Base-by-base conservation (phyloP, 2,113 vertebrate species). In the Puma concolor region DNA sequence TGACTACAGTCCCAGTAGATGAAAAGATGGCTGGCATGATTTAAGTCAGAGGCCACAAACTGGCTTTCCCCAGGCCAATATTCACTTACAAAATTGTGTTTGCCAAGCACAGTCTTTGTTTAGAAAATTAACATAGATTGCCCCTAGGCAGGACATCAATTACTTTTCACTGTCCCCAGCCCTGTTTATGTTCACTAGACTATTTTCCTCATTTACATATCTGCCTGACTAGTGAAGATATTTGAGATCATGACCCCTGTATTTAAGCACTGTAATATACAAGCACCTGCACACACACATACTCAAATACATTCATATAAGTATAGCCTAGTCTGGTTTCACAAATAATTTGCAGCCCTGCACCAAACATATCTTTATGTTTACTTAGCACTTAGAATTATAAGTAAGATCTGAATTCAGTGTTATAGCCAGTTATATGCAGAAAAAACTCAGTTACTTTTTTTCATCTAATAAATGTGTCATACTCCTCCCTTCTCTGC, bases 321-420 rank as follows among this genome's bases (percentile, higher is more conserved):
- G 29, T 82, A 52, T 8, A 92, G 44, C 74, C 29, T 67, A 66
- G 41, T 52, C 41, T 88, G 52, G n/a, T 87, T 93, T 96, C 88
- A 97, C 23, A 80, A 71, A 84, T 7, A 94, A 91, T 92, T 84
- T 90, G 23, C 4, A 96, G 48, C 29, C 21, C 60, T 88, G n/a
- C 9, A 88, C 21, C n/a, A 88, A 74, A 54, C 72, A 63, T 69
- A 44, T 17, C 5, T 66, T 85, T 76, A 84, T 91, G 54, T 92
- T 93, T 91, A 69, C 31, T 69, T 91, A 95, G 27, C n/a, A 84
- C 96, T 93, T 95, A 86, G n/a, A 94, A 86, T 89, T 88, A 36
- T 12, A 93, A 81, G 91, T 80, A 76, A 85, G 31, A 76, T 63
- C 12, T 71, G 13, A 85, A 91, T 77, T 98, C 74, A 66, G 41